These are phyloP conservation scores for Phragmatobia fuliginosa DNA, from an alignment of 2,888 invertebrate genomes.

Conservation along the genomic window DNA sequence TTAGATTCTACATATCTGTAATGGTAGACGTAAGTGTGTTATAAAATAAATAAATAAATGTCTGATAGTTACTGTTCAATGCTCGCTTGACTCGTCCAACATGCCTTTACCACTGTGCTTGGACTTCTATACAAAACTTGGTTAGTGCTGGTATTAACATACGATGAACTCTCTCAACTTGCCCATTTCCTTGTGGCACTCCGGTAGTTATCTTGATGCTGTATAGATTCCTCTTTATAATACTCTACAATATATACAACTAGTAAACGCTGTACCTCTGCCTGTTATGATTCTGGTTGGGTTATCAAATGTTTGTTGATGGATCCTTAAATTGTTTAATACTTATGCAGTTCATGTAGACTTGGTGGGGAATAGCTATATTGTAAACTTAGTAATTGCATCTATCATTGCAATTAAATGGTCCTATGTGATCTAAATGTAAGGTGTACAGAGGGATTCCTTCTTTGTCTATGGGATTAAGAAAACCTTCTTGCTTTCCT, in stretches of 20 bases:
- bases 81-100: neutral
- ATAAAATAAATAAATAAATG: too few species aligned
- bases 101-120: neutral
- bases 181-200: slow-evolving; percentile 43
- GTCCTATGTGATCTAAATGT: neutral
- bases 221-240: too few species aligned
- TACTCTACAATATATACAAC: too few species aligned
- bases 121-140: slow-evolving; percentile 14
- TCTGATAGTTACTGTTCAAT: too few species aligned
- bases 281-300: slow-evolving; percentile 25
- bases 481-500: too few species aligned
- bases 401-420: too few species aligned
- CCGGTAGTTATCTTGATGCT: slow-evolving; percentile 46
- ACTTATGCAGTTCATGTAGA: slow-evolving; percentile 13
- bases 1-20: too few species aligned
- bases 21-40: too few species aligned
- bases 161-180: slow-evolving; percentile 44
- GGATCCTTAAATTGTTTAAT: slow-evolving; percentile 34
- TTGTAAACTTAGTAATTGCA: too few species aligned
- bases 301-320: slow-evolving; percentile 36
- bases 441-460: slow-evolving; percentile 12
- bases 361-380: too few species aligned
- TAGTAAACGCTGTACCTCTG: slow-evolving; percentile 43
- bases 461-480: too few species aligned
- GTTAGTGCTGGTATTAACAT: slow-evolving; percentile 12